Evolutionary conservation across 2,113 vertebrate genomes (phyloP).

Genomic region (Pterocles burchelli): DNA sequence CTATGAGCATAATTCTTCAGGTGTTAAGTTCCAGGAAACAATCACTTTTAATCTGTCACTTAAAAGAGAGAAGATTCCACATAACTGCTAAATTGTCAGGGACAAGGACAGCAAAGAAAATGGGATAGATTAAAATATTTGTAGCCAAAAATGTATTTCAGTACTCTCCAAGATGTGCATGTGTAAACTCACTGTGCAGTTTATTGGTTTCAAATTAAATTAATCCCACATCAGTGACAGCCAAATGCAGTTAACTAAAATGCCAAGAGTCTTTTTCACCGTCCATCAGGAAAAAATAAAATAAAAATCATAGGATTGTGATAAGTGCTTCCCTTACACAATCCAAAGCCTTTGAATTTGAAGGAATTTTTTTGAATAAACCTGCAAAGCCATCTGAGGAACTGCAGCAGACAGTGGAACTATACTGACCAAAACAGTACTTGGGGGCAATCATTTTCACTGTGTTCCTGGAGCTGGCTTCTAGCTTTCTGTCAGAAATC

Average conservation of each 20-base stretch:
- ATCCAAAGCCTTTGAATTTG: not conserved
- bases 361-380: not conserved
- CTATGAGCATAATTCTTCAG: not conserved
- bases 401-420: not conserved
- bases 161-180: not conserved
- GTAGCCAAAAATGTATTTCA: too few species aligned
- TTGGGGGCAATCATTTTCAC: not conserved
- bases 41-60: not conserved
- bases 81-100: not conserved
- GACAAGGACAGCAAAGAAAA: not conserved
- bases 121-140: too few species aligned
- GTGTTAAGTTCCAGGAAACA: not conserved
- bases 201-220: not conserved
- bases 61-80: not conserved
- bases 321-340: not conserved
- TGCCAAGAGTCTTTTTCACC: not conserved
- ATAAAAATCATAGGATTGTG: not conserved
- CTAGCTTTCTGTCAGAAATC: not conserved
- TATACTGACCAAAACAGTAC: not conserved
- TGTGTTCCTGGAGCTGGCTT: not conserved
- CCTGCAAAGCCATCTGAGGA: not conserved
- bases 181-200: not conserved
- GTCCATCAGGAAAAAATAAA: not conserved
- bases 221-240: not conserved
- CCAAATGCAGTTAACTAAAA: not conserved